Conservation (phyloP, 2,113 vertebrate species). For the Felis chaus region DNA sequence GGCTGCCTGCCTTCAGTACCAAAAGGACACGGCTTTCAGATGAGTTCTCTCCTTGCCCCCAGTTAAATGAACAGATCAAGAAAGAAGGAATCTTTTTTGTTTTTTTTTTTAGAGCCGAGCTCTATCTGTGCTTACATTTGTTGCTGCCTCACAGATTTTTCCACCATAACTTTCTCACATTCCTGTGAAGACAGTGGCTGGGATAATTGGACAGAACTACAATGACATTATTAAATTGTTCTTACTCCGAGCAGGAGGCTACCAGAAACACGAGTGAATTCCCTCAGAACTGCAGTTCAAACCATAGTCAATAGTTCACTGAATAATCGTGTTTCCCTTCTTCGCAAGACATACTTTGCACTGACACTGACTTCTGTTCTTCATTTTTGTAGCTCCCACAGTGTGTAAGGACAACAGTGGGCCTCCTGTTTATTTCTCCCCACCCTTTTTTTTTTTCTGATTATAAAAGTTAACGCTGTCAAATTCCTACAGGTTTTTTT, state of each 20-base stretch:
- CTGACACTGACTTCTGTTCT: background rate
- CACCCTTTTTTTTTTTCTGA: background rate
- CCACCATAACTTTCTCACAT: background rate
- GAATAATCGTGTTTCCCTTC: background rate
- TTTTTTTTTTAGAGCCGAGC: background rate
- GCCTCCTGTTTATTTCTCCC: background rate
- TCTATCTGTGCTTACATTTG: background rate
- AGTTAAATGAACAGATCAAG: background rate
- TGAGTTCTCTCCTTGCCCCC: background rate
- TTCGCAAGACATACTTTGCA: background rate
- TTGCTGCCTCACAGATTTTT: background rate
- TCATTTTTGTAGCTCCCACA: background rate
- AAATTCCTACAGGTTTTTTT: background rate
- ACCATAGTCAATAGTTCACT: fast-evolving
- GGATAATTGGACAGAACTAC: background rate
- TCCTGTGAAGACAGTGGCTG: background rate
- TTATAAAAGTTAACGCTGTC: background rate
- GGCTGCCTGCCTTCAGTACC: fast-evolving
- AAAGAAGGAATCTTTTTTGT: background rate
- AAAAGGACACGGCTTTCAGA: background rate
- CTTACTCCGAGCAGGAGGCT: background rate
- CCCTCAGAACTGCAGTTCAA: background rate
- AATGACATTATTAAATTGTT: background rate
- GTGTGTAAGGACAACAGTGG: fast-evolving
- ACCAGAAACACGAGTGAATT: background rate